These are phyloP conservation scores for Parasteatoda lunata DNA, from an alignment of 2,888 invertebrate genomes.

Conservation along the genomic window DNA sequence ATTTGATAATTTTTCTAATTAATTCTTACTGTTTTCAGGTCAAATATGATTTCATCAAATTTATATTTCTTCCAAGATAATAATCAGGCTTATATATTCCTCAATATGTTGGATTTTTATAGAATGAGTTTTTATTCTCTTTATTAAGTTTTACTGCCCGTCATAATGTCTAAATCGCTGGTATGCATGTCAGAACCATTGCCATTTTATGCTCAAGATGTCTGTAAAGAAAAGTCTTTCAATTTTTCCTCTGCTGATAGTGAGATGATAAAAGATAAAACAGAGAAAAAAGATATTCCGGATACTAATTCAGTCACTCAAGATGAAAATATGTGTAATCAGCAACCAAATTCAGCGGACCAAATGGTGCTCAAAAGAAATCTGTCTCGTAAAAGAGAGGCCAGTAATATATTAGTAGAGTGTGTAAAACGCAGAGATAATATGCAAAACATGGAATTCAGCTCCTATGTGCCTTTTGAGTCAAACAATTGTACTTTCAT, in stretches of 20 bases:
- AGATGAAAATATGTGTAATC: constrained; percentile 33
- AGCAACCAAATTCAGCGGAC: neutral
- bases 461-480: constrained; percentile 43
- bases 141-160: neutral
- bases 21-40: too few relatives aligned
- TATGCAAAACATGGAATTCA: constrained; percentile 25
- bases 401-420: constrained; percentile 32
- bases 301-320: neutral
- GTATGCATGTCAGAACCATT: constrained; percentile 32
- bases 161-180: constrained; percentile 39
- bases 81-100: too few relatives aligned
- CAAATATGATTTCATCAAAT: too few relatives aligned
- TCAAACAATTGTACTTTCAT: neutral
- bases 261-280: neutral
- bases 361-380: neutral
- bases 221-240: neutral
- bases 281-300: neutral
- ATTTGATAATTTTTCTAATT: too few relatives aligned
- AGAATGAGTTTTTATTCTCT: too few relatives aligned
- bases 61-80: too few relatives aligned
- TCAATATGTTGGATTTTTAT: too few relatives aligned
- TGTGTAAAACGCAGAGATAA: constrained; percentile 51
- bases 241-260: neutral
- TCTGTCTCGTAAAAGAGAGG: constrained; percentile 47
- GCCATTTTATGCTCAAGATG: constrained; percentile 45